phyloP scores from a whole-genome alignment of 2,113 vertebrate genomes.

The Talpa occidentalis region DNA sequence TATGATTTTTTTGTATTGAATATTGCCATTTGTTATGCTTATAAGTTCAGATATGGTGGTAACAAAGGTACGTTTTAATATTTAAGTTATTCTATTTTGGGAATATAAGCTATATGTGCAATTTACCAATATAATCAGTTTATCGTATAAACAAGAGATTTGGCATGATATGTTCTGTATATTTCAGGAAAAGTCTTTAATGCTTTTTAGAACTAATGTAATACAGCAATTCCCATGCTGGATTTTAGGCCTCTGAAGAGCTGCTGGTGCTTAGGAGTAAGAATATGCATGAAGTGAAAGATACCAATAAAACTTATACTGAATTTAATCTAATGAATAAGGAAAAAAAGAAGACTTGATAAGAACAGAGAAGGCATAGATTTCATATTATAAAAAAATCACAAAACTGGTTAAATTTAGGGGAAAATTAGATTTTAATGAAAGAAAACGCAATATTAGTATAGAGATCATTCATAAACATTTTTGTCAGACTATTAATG shows the following conservation, averaged over 20 bases:
- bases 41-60: conserved; percentile 56
- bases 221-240: conserved; percentile 15
- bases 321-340: neutral
- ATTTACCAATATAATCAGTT: conserved; percentile 67
- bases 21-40: conserved; percentile 65
- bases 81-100: conserved; percentile 81
- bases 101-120: conserved; percentile 65
- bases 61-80: conserved; percentile 74
- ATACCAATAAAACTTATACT: conserved; percentile 22
- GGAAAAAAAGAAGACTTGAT: neutral
- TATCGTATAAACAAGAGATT: conserved; percentile 66
- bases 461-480: neutral
- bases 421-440: conserved; percentile 33
- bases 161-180: conserved; percentile 72
- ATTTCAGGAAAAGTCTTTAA: conserved; percentile 59
- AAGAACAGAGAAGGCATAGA: neutral
- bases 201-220: conserved; percentile 60
- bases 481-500: conserved; percentile 42
- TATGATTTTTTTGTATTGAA: conserved; percentile 63
- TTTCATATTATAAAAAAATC: conserved; percentile 23
- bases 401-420: conserved; percentile 13
- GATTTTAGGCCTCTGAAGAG: conserved; percentile 53
- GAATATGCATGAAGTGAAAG: neutral
- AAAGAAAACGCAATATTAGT: neutral
- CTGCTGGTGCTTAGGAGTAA: neutral